These are phyloP conservation scores for Lutraria lutraria DNA, from an alignment of 2,888 invertebrate genomes.

Conservation along the genomic window DNA sequence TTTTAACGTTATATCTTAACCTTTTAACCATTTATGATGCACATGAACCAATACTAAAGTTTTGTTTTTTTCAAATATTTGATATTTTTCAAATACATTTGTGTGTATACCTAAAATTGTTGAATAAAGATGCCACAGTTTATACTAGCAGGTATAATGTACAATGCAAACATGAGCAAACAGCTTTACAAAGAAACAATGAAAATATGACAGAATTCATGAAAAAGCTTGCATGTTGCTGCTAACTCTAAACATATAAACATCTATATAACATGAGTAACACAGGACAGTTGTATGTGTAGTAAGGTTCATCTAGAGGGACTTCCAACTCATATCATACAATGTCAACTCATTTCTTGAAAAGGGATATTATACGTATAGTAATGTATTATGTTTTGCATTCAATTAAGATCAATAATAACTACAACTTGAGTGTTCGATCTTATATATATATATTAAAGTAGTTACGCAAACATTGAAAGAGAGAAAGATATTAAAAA, in stretches of 20 bases:
- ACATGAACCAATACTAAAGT: too few relatives aligned
- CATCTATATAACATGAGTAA: constrained; percentile 40
- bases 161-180: constrained; percentile 9
- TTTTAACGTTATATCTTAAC: too few relatives aligned
- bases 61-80: too few relatives aligned
- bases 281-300: constrained; percentile 41
- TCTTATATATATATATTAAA: too few relatives aligned
- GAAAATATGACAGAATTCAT: background rate
- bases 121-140: background rate
- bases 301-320: constrained; percentile 17
- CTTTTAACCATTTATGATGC: too few relatives aligned
- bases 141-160: constrained; percentile 6
- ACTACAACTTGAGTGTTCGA: too few relatives aligned
- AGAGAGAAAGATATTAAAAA: background rate
- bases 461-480: background rate
- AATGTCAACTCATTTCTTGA: constrained; percentile 26
- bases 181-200: constrained; percentile 3
- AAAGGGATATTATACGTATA: background rate
- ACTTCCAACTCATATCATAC: constrained; percentile 27
- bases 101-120: background rate
- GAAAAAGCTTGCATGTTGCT: constrained; percentile 38
- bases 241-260: constrained; percentile 30
- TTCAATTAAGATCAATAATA: background rate
- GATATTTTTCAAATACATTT: too few relatives aligned
- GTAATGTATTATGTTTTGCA: too few relatives aligned